phyloP scores from a whole-genome alignment of 1,140 invertebrate species.

The Zaprionus inermis region DNA sequence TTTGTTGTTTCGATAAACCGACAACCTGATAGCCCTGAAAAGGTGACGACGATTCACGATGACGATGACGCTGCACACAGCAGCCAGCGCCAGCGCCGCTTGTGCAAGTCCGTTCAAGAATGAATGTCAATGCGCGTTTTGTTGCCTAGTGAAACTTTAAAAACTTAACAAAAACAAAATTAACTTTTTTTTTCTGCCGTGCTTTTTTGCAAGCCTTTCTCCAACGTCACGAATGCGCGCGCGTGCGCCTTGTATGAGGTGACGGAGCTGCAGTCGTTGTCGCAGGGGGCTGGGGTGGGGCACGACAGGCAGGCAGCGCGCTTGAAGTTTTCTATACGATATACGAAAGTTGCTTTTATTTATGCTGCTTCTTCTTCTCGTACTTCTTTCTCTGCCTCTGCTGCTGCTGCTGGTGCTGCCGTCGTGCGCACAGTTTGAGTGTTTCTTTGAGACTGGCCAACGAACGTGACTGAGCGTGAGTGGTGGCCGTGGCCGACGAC shows the following conservation, averaged over 20 bases:
- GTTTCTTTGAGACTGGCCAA: conserved; percentile 71
- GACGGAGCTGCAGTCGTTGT: background rate
- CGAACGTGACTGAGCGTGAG: conserved; percentile 40
- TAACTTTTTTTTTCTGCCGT: conserved; percentile 19
- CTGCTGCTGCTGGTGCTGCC: conserved; percentile 17
- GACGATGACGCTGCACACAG: background rate
- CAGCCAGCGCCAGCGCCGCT: conserved; percentile 7
- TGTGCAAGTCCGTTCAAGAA: conserved; percentile 34
- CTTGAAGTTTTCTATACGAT: conserved; percentile 37
- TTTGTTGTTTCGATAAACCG: conserved; percentile 10
- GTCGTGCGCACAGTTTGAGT: conserved; percentile 71
- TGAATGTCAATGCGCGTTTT: conserved; percentile 46
- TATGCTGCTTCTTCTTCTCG: conserved; percentile 35
- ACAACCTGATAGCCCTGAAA: conserved; percentile 44
- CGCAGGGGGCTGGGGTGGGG: background rate
- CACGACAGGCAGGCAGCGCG: background rate
- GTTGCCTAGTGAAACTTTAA: conserved; percentile 53
- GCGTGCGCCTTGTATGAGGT: conserved; percentile 2
- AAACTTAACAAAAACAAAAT: conserved; percentile 7
- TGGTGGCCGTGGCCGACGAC: conserved; percentile 43
- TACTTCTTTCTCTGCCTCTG: conserved; percentile 7
- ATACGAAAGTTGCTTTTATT: conserved; percentile 66
- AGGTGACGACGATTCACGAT: background rate
- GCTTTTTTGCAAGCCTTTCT: conserved; percentile 64
- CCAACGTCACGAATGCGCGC: conserved; percentile 29